phyloP scores from a whole-genome alignment of 37 sponge, comb jelly and placozoan genomes.

The Ephydatia muelleri region DNA sequence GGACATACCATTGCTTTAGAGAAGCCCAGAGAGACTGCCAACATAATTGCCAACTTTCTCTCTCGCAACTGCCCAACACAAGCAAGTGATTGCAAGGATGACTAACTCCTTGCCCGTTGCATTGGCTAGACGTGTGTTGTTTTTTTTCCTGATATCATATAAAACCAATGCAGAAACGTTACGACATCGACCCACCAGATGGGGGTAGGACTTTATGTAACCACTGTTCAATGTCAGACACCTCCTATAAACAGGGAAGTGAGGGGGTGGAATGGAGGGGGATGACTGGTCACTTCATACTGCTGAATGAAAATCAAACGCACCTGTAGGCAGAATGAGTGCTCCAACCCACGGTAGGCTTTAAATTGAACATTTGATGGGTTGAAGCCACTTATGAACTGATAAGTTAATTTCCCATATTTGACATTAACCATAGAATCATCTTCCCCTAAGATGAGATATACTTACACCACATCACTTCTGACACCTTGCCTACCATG shows the following conservation, averaged over 20 bases:
- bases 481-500: conserved; percentile 55
- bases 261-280: too few species aligned
- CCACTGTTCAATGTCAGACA: conserved; percentile 44
- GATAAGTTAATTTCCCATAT: conserved; percentile 38
- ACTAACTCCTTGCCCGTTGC: not conserved
- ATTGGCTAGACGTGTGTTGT: too few species aligned
- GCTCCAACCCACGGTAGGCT: conserved; percentile 57
- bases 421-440: conserved; percentile 51
- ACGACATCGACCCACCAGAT: conserved; percentile 50
- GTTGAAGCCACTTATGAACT: conserved; percentile 62
- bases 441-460: conserved; percentile 43
- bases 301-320: not conserved
- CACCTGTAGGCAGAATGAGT: conserved; percentile 69
- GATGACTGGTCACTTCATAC: too few species aligned
- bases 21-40: conserved; percentile 57
- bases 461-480: not conserved
- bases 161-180: too few species aligned
- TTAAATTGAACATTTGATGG: conserved; percentile 55
- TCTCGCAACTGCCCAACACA: not conserved
- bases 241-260: too few species aligned
- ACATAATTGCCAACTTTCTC: conserved; percentile 54
- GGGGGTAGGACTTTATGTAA: conserved; percentile 44
- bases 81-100: not conserved
- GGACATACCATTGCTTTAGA: conserved; percentile 76
- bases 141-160: too few species aligned